Evolutionary conservation across 2,113 vertebrate genomes (phyloP).

Genomic region (Rhineura floridana): DNA sequence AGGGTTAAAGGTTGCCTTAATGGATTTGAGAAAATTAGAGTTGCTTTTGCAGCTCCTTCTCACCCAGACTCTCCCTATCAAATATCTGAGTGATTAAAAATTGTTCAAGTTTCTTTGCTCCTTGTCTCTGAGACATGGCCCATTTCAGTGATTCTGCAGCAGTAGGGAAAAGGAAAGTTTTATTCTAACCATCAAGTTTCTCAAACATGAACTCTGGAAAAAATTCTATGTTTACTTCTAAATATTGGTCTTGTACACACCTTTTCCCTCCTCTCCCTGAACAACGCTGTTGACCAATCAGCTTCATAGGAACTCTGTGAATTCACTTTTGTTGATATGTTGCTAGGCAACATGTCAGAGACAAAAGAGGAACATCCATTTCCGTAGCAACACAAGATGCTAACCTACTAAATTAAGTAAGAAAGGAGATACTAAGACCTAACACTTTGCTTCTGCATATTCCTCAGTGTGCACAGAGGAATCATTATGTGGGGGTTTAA

Average conservation of each 20-base stretch:
- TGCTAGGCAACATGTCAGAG: slow-evolving; percentile 52
- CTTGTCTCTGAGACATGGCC: neutral
- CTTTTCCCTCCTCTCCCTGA: neutral
- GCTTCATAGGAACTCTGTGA: neutral
- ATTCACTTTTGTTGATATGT: slow-evolving; percentile 50
- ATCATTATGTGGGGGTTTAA: slow-evolving; percentile 6
- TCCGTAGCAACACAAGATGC: neutral
- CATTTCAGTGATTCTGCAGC: neutral
- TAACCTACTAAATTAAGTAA: slow-evolving; percentile 4
- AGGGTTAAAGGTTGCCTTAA: neutral
- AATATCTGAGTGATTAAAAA: neutral
- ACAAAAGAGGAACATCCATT: slow-evolving; percentile 16
- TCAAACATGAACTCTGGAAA: neutral
- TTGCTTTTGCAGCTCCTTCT: neutral
- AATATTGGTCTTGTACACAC: fast-evolving
- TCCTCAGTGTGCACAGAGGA: neutral
- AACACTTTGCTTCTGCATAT: neutral
- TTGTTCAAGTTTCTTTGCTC: neutral
- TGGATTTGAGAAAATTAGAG: neutral
- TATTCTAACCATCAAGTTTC: neutral
- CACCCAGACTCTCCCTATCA: neutral
- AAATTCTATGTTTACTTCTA: neutral
- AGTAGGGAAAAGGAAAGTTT: neutral
- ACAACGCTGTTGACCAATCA: slow-evolving; percentile 13
- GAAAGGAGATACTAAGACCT: neutral